Base-by-base conservation (phyloP, 2,797 vertebrate genomes). In the Centropyge bicolor region DNA sequence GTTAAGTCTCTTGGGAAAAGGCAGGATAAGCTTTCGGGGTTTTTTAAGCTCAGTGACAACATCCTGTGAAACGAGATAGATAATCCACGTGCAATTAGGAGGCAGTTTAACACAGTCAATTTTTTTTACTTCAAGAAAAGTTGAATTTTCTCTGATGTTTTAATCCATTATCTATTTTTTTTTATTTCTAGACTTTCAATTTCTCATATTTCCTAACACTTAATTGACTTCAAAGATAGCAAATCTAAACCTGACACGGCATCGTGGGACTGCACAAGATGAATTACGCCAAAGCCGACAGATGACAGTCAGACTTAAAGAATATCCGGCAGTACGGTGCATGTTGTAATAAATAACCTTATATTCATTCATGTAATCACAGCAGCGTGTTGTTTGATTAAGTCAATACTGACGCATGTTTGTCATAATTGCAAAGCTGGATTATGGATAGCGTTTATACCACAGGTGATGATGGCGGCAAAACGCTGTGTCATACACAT, bases 11-110 rank as follows among this genome's bases (percentile, higher is more conserved):
- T 83, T 81, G 91, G 89, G 93, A 92, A 93, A 93, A 93, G 83
- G 59, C 93, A 91, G 93, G 92, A 94, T 93, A 91, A 91, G 93
- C 92, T 82, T 86, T 91, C 89, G 36, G 38, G n/a, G 6, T 66
- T 61, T 68, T 67, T 78, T 38, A 54, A 90, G 66, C 79, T 82
- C 67, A 73, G 72, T 70, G 83, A 85, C 86, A 81, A 87, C 83
- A 78, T 88, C 57, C 70, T 8, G 5, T 81, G 64, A 88, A 91
- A 88, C 22, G 8, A 78, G 64, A 73, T n/a, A 24, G n/a, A 54
- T 83, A 85, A 87, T 68, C 78, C 52, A 74, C 0, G 1, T 54
- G 69, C 74, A 82, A 86, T 86, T 65, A 84, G 40, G 41, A 69
- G 22, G 24, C 2, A 40, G 20, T 31, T 70, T 70, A 5, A 7